Conservation (phyloP, 1,140 invertebrate species). For the Drosophila saltans region DNA sequence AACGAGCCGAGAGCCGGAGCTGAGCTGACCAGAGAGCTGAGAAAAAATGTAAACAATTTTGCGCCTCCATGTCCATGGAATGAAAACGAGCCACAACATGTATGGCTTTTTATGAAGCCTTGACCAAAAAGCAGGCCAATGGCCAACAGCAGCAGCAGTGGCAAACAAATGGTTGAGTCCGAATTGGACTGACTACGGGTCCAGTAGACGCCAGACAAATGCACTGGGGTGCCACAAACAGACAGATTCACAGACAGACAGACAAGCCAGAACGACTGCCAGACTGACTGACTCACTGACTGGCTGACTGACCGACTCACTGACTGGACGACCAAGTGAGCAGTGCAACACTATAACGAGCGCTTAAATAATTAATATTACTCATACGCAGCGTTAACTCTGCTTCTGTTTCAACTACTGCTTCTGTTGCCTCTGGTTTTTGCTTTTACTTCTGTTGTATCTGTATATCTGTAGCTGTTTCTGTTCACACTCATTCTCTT, state of each 20-base stretch:
- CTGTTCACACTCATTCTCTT: too few species aligned
- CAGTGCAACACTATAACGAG: constrained; percentile 69
- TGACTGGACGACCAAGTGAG: constrained; percentile 49
- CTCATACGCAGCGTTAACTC: constrained; percentile 60
- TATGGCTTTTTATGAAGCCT: constrained; percentile 72
- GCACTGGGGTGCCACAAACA: constrained; percentile 75
- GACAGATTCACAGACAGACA: constrained; percentile 39
- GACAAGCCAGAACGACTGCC: background rate
- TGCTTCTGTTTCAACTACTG: constrained; percentile 14
- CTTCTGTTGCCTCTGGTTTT: constrained; percentile 5
- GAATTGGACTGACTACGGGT: constrained; percentile 3
- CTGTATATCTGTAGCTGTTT: too few species aligned
- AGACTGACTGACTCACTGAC: background rate
- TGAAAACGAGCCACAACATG: constrained; percentile 34
- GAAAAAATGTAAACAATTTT: constrained; percentile 78
- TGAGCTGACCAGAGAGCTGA: constrained; percentile 24
- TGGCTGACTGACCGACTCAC: constrained; percentile 34
- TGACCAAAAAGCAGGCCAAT: constrained; percentile 70
- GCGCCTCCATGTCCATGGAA: constrained; percentile 29
- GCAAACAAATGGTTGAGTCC: constrained; percentile 55
- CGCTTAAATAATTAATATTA: constrained; percentile 80
- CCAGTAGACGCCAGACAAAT: constrained; percentile 68
- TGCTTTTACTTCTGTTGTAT: background rate
- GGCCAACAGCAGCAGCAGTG: constrained; percentile 37
- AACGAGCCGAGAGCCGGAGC: constrained; percentile 35